Conservation (phyloP, 2,113 vertebrate genomes). For the Antigone vipio region DNA sequence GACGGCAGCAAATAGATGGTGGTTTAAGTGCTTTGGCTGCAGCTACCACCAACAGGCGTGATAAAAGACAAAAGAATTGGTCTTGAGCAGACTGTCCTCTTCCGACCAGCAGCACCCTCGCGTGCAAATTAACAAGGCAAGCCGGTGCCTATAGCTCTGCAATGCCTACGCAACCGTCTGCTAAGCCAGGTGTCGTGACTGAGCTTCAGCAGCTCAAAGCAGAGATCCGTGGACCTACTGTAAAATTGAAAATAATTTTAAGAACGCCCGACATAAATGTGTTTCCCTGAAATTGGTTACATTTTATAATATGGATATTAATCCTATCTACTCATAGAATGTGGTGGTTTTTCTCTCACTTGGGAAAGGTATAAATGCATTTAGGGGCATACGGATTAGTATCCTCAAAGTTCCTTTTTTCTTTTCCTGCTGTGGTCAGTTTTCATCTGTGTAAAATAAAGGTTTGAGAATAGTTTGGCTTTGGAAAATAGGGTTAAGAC, state of each 20-base stretch:
- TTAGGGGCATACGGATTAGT: background rate
- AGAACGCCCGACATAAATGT: background rate
- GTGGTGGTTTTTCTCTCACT: background rate
- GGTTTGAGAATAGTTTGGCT: background rate
- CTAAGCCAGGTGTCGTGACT: background rate
- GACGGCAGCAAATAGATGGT: background rate
- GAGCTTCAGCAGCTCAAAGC: background rate
- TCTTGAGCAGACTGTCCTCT: slow-evolving; percentile 18
- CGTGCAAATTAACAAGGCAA: background rate
- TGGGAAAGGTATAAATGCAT: background rate
- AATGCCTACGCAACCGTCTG: background rate
- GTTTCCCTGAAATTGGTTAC: background rate
- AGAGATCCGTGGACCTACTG: background rate
- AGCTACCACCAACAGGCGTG: background rate
- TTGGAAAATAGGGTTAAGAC: background rate
- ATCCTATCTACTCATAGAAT: background rate
- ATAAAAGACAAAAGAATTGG: background rate
- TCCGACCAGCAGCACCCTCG: background rate
- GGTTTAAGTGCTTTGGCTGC: background rate
- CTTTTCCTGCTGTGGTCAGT: background rate
- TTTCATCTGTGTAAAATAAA: background rate
- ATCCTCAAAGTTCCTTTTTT: background rate
- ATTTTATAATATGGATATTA: background rate
- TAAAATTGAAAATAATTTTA: background rate
- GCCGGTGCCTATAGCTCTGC: background rate